A percentile compares a stretch with the other conserved stretches of the same genome.
phyloP scores from a whole-genome alignment of 2,888 invertebrate species.

The Polyommatus iphigenia region DNA sequence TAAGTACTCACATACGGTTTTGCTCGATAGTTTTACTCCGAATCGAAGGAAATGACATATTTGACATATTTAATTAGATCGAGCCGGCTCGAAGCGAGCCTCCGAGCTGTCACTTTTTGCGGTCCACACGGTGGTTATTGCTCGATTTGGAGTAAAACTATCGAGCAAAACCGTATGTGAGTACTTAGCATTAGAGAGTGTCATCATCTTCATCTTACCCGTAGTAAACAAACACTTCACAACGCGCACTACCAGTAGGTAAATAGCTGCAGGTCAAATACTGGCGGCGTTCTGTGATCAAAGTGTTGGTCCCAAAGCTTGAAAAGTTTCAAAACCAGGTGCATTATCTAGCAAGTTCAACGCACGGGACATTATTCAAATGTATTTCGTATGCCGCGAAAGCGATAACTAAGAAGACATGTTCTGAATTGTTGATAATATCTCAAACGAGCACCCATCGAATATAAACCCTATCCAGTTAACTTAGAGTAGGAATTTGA shows the following conservation, averaged over 20 bases:
- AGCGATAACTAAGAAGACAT: slow-evolving; percentile 72
- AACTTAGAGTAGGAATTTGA: neutral
- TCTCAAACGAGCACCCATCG: slow-evolving; percentile 50
- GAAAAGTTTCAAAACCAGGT: slow-evolving; percentile 47
- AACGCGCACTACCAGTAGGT: neutral
- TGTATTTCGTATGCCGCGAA: slow-evolving; percentile 74
- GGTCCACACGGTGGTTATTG: no score
- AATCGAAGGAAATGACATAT: no score
- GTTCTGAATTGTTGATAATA: slow-evolving; percentile 63
- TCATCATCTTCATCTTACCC: neutral
- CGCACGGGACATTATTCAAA: slow-evolving; percentile 74
- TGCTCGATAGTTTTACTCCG: no score
- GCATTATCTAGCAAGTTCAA: slow-evolving; percentile 69
- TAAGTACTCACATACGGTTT: no score
- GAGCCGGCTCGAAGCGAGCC: no score
- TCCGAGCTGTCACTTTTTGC: no score
- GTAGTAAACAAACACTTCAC: neutral
- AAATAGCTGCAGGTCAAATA: neutral
- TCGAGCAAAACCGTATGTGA: no score
- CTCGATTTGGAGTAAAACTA: no score
- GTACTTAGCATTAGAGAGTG: no score
- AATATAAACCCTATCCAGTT: slow-evolving; percentile 33
- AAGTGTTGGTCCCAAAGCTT: neutral
- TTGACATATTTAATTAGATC: no score
- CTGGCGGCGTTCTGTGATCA: neutral